Evolutionary conservation across 2,797 vertebrate genomes (phyloP), one percentile per base, ranked within the genome.

Genomic region (Sardinella longiceps): DNA sequence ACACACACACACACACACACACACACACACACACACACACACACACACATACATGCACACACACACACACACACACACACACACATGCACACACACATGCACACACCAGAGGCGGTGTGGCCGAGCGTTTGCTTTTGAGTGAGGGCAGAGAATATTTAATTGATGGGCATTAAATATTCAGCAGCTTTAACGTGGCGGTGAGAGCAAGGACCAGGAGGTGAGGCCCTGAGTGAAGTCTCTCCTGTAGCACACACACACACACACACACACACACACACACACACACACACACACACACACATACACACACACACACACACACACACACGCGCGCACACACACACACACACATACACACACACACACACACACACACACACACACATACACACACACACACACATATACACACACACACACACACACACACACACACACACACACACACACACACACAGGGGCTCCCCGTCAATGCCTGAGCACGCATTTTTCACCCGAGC

Each of bases 71-170:
- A 7, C 70, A 77, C 70, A 43, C 28, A 70, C 66, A 74, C 66
- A 74, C 66, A 74, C 63, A 74, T 33, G 39, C 66, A 37, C 63
- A 39, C 66, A 74, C 30, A 77, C 70, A 77, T 18, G n/a, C n/a
- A n/a, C n/a, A 70, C 66, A 37, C 37, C 70, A 43, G 70, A 7
- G 66, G 33, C 14, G 33, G 33, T 15, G 14, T 39, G 37, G 4
- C 7, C 70, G 33, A 77, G 70, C 33, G 37, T 39, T 77, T 39
- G 70, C 37, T 77, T 77, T 39, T 77, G 70, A 77, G 70, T 43
- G 70, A 77, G 70, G 70, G 70, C 70, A 39, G 70, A 77, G 70
- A 77, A 77, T 77, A 77, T 77, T 39, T 18, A 77, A 77, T 43
- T 43, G 37, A 77, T 77, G 33, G 33, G 14, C 70, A 77, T 77